Percentiles rank a stretch among this genome's conserved stretches.
Conservation (phyloP, 1,140 invertebrate species). For the Hylaeus anthracinus region DNA sequence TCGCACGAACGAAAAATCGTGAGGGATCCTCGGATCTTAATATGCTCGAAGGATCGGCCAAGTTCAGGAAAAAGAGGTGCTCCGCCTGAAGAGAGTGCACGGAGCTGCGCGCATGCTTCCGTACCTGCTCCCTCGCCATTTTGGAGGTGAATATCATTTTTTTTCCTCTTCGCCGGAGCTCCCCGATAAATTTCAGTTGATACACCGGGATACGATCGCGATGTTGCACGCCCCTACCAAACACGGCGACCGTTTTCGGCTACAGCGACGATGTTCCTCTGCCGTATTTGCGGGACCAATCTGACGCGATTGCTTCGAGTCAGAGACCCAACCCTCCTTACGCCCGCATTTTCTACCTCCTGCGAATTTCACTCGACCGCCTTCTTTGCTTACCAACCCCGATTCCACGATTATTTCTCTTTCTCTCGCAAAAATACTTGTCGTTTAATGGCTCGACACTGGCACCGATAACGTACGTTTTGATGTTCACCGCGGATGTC, state of each 20-base stretch:
- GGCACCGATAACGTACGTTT: constrained; percentile 6
- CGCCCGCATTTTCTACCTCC: constrained; percentile 67
- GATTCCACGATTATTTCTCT: constrained; percentile 7
- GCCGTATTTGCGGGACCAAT: constrained; percentile 39
- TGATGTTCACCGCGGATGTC: not conserved
- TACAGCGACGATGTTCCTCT: constrained; percentile 31
- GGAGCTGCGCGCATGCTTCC: constrained; percentile 73
- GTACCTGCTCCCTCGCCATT: constrained; percentile 76
- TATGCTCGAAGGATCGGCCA: constrained; percentile 65
- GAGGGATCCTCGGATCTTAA: constrained; percentile 54
- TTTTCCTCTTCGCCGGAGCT: constrained; percentile 41
- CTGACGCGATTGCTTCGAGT: constrained; percentile 51
- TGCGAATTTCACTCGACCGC: constrained; percentile 47
- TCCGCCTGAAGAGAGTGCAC: constrained; percentile 60
- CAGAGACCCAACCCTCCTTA: constrained; percentile 71
- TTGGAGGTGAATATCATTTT: constrained; percentile 78
- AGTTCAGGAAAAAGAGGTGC: constrained; percentile 59
- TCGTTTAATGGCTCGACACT: not conserved
- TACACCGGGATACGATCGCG: not conserved
- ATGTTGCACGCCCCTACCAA: constrained; percentile 23
- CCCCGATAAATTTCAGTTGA: constrained; percentile 25
- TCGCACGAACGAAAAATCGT: constrained; percentile 42
- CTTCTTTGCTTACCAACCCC: constrained; percentile 27
- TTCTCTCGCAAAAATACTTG: not conserved
- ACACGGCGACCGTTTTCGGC: constrained; percentile 29